These are phyloP conservation scores for Silurus meridionalis DNA, from an alignment of 2,113 vertebrate genomes.

Conservation along the genomic window DNA sequence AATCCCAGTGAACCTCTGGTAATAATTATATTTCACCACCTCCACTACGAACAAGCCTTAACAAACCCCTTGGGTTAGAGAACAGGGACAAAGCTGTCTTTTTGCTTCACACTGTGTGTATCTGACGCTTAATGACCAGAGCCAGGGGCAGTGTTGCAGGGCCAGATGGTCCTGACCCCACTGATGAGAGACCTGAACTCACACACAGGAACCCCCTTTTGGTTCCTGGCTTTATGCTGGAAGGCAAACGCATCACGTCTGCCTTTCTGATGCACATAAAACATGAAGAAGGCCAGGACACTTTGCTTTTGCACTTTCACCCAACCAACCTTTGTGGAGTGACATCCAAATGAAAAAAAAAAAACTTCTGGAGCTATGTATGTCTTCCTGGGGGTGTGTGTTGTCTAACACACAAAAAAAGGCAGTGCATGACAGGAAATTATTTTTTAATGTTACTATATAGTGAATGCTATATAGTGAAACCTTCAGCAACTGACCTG, in stretches of 20 bases:
- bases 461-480: neutral
- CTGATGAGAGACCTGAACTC: slow-evolving; percentile 45
- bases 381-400: neutral
- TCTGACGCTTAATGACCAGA: slow-evolving; percentile 27
- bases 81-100: slow-evolving; percentile 34
- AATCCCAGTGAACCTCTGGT: neutral
- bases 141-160: slow-evolving; percentile 42
- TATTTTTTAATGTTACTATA: slow-evolving; percentile 6
- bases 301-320: slow-evolving; percentile 20
- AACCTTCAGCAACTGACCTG: slow-evolving; percentile 31
- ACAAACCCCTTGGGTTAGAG: neutral
- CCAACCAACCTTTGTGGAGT: neutral
- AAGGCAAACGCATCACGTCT: slow-evolving; percentile 4
- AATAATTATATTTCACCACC: neutral
- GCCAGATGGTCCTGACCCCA: slow-evolving; percentile 37
- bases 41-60: neutral
- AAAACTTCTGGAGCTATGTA: neutral
- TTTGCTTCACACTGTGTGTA: slow-evolving; percentile 30
- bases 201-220: slow-evolving; percentile 7
- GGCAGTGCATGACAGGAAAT: neutral
- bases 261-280: slow-evolving; percentile 28
- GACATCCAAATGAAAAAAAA: slow-evolving; percentile 16
- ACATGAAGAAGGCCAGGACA: slow-evolving; percentile 26
- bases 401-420: neutral
- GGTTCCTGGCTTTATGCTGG: slow-evolving; percentile 1